A percentile compares a stretch with the other conserved stretches of the same genome.
phyloP scores from a whole-genome alignment of 2,888 invertebrate species.

The Limnephilus auricula region DNA sequence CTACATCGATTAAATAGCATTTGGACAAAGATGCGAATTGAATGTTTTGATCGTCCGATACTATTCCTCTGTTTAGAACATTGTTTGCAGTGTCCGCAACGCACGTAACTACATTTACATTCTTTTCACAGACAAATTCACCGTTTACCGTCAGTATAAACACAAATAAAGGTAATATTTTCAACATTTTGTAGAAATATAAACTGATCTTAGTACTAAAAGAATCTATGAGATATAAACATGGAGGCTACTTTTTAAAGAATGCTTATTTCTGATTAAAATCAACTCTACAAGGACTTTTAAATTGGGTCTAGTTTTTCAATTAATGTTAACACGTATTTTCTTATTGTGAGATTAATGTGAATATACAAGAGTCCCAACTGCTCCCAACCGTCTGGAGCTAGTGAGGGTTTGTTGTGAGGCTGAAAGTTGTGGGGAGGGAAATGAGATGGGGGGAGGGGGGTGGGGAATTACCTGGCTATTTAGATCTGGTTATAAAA shows the following conservation, averaged over 20 bases:
- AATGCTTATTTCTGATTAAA: background rate
- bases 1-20: slow-evolving; percentile 53
- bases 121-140: slow-evolving; percentile 26
- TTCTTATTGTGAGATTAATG: too few relatives aligned
- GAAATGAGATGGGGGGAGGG: too few relatives aligned
- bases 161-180: background rate
- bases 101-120: slow-evolving; percentile 2
- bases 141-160: background rate
- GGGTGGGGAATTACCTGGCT: too few relatives aligned
- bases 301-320: background rate
- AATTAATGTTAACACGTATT: background rate
- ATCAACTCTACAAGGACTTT: background rate
- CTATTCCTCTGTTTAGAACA: slow-evolving; percentile 43
- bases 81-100: slow-evolving; percentile 43
- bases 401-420: too few relatives aligned
- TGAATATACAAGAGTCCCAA: too few relatives aligned
- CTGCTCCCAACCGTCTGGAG: too few relatives aligned
- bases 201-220: background rate
- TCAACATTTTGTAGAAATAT: background rate
- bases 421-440: too few relatives aligned
- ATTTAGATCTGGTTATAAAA: too few relatives aligned
- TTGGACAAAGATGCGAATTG: slow-evolving; percentile 18
- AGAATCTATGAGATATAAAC: background rate
- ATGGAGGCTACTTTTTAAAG: background rate
- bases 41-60: slow-evolving; percentile 52